These are phyloP conservation scores for Arremon aurantiirostris DNA, from an alignment of 2,797 vertebrate genomes.

Conservation along the genomic window DNA sequence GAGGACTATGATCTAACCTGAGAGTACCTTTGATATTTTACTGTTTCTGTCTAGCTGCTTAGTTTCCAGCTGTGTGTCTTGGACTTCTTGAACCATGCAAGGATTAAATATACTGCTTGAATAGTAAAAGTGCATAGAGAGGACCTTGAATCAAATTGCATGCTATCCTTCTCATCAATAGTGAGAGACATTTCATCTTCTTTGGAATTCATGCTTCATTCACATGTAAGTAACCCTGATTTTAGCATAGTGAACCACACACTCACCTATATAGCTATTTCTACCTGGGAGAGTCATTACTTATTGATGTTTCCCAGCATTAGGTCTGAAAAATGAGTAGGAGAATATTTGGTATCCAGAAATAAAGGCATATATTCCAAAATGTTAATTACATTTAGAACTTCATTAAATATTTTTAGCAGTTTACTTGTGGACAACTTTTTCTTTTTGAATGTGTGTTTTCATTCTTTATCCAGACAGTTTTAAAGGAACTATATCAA, in stretches of 20 bases:
- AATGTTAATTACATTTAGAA: neutral
- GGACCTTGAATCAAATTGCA: neutral
- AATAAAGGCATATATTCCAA: neutral
- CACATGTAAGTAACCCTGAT: neutral
- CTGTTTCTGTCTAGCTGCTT: neutral
- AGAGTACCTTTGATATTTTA: conserved; percentile 9
- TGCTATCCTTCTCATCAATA: neutral
- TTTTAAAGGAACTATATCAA: neutral
- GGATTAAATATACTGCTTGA: conserved; percentile 10
- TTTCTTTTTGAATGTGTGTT: neutral
- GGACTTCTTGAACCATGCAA: neutral
- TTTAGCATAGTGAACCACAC: neutral
- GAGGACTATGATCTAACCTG: neutral
- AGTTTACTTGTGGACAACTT: neutral
- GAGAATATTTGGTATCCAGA: neutral
- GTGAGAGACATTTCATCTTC: neutral
- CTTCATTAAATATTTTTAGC: neutral
- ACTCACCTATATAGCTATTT: neutral
- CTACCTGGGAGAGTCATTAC: neutral
- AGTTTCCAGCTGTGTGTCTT: neutral
- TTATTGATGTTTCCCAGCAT: neutral
- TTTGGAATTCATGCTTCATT: neutral
- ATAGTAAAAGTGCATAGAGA: neutral
- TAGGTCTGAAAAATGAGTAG: neutral
- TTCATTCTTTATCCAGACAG: neutral